These are phyloP conservation scores for Leptosomus discolor DNA, from an alignment of 2,113 vertebrate species.

Conservation along the genomic window DNA sequence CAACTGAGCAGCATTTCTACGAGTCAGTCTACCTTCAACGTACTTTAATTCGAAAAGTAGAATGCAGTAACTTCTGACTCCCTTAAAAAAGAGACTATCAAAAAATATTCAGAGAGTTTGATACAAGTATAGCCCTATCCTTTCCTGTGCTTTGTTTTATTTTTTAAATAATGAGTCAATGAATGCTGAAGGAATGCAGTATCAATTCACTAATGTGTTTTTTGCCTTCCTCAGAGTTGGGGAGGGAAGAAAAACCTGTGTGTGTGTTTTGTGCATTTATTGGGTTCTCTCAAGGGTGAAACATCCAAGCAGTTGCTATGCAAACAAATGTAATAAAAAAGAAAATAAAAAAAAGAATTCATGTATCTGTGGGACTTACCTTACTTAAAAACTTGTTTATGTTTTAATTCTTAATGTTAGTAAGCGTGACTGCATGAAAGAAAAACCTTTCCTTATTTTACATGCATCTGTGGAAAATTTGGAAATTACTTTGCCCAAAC, in stretches of 20 bases:
- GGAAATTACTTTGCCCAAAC: not conserved
- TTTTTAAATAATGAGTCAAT: not conserved
- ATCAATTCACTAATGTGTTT: not conserved
- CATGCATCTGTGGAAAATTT: not conserved
- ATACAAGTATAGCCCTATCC: not conserved
- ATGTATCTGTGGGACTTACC: not conserved
- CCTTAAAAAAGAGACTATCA: not conserved
- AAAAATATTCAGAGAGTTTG: not conserved
- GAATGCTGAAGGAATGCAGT: not conserved
- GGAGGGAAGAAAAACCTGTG: not conserved
- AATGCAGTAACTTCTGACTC: not conserved
- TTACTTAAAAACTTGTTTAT: not conserved
- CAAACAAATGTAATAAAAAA: not conserved
- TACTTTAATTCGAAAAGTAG: not conserved
- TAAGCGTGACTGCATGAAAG: not conserved
- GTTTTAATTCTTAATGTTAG: not conserved
- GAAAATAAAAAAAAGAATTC: accelerated
- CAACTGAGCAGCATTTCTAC: not conserved
- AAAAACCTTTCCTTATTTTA: not conserved
- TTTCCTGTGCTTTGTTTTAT: not conserved
- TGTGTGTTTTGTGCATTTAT: not conserved
- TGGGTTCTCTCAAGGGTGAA: not conserved
- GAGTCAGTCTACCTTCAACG: not conserved
- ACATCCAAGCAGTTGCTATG: accelerated
- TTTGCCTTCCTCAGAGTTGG: not conserved